Conservation (phyloP, 2,113 vertebrate genomes). For the Columba livia region DNA sequence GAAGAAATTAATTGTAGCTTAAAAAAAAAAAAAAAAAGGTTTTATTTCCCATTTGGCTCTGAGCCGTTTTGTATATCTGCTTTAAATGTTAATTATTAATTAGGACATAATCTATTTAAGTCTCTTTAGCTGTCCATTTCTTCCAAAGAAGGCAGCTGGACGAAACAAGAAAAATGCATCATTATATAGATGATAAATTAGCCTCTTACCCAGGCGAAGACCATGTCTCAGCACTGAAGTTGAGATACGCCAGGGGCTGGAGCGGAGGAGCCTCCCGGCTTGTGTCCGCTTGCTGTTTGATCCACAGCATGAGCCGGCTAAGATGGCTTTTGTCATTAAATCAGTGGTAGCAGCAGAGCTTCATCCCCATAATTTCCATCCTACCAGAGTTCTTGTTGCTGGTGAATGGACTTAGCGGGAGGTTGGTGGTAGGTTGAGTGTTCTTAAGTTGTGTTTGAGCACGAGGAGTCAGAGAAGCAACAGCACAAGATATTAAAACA, state of each 20-base stretch:
- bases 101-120: conserved; percentile 36
- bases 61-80: conserved; percentile 26
- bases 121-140: conserved; percentile 19
- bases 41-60: conserved; percentile 35
- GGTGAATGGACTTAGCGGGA: background rate
- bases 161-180: conserved; percentile 29
- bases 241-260: background rate
- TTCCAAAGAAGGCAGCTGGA: conserved; percentile 19
- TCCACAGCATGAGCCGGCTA: background rate
- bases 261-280: background rate
- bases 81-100: conserved; percentile 61
- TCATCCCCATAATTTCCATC: background rate
- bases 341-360: background rate
- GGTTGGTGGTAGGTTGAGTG: background rate
- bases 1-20: conserved; percentile 31
- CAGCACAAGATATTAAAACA: background rate
- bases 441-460: background rate
- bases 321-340: background rate
- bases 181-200: conserved; percentile 36
- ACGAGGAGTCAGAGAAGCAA: background rate
- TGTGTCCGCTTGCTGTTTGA: background rate
- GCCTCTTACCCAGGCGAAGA: background rate
- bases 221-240: background rate
- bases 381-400: background rate
- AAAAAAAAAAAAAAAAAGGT: background rate